phyloP scores from a whole-genome alignment of 1,140 invertebrate species.

The Aphaenogaster ashmeadi region DNA sequence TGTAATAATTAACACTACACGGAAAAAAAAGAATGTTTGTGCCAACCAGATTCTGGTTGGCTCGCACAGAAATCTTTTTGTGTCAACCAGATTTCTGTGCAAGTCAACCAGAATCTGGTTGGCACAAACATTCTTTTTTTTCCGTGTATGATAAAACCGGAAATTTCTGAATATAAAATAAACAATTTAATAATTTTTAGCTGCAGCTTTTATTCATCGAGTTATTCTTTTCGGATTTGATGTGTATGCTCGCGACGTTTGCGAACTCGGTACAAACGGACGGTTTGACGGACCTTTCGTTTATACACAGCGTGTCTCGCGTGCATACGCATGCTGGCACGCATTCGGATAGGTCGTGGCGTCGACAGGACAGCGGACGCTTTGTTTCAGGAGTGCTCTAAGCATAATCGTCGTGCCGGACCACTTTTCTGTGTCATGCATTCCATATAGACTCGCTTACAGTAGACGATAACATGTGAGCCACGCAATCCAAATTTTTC shows the following conservation, averaged over 20 bases:
- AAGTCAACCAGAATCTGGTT: too few species aligned
- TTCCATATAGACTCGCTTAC: slow-evolving; percentile 29
- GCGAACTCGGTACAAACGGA: background rate
- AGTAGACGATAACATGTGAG: background rate
- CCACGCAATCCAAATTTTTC: background rate
- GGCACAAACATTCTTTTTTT: too few species aligned
- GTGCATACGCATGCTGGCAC: slow-evolving; percentile 35
- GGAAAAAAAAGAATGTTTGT: too few species aligned
- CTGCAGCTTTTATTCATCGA: slow-evolving; percentile 3
- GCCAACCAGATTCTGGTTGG: too few species aligned
- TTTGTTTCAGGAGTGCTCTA: slow-evolving; percentile 83
- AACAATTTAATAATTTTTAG: background rate
- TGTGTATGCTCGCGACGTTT: background rate
- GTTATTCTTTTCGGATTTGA: background rate
- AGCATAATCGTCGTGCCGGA: slow-evolving; percentile 80
- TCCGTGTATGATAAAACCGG: too few species aligned
- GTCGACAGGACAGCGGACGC: slow-evolving; percentile 81
- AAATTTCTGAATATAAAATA: background rate
- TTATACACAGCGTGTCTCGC: slow-evolving; percentile 19
- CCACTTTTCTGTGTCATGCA: slow-evolving; percentile 75
- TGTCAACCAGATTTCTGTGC: too few species aligned
- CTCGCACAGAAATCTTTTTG: too few species aligned
- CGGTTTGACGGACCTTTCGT: slow-evolving; percentile 11
- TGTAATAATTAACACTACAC: slow-evolving; percentile 14
- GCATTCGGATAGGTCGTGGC: slow-evolving; percentile 82